Evolutionary conservation across 1,140 invertebrate genomes (phyloP).

Genomic region (Cyclina sinensis): DNA sequence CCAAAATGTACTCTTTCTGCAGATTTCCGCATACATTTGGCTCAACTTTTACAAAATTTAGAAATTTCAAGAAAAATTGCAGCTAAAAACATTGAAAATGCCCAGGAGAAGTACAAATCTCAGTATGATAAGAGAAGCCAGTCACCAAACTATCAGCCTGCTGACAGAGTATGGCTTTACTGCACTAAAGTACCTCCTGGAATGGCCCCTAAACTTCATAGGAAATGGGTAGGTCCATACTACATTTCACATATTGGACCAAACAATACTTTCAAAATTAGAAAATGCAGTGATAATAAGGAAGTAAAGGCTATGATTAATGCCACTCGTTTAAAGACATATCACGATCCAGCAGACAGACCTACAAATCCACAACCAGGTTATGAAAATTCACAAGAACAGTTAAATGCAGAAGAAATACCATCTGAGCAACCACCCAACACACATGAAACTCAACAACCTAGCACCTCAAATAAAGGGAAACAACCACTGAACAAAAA

Average conservation of each 20-base stretch:
- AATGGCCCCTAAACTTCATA: not conserved
- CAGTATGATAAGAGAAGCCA: not conserved
- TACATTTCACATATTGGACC: not conserved
- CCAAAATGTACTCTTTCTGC: not conserved
- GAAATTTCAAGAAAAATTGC: not conserved
- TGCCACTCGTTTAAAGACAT: constrained; percentile 12
- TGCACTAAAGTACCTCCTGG: not conserved
- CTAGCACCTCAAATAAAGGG: not conserved
- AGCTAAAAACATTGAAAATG: not conserved
- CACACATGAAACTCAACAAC: not conserved
- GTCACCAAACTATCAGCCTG: not conserved
- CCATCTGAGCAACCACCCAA: no score
- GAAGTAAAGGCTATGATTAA: not conserved
- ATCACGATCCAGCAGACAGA: not conserved
- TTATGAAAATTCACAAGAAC: not conserved
- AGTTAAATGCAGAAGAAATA: not conserved
- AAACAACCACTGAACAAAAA: not conserved
- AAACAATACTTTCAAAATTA: constrained; percentile 1
- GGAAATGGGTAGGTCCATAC: constrained; percentile 33
- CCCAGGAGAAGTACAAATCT: not conserved
- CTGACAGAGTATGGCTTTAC: not conserved
- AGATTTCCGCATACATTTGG: not conserved
- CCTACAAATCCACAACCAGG: constrained; percentile 5
- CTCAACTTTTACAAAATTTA: not conserved
- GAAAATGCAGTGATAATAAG: not conserved